Percentiles rank a stretch among this genome's conserved stretches.
Evolutionary conservation across 2,888 invertebrate species (phyloP).

Genomic region (Lasioglossum villosulum): DNA sequence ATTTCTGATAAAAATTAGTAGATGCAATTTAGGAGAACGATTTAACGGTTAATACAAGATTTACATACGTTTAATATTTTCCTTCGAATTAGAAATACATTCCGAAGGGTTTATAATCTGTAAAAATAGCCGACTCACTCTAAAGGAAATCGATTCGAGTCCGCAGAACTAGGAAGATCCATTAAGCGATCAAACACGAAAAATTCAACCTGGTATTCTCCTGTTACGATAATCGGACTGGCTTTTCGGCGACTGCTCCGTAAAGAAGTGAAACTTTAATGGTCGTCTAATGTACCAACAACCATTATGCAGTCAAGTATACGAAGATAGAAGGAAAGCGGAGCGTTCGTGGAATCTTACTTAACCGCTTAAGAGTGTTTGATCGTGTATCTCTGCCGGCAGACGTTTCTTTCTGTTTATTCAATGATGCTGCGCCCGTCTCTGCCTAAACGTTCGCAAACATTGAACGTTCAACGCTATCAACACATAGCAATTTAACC

Average conservation of each 20-base stretch:
- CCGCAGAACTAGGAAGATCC: neutral
- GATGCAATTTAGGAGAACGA: no score
- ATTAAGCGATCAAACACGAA: constrained; percentile 8
- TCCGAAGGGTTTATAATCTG: neutral
- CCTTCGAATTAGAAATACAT: no score
- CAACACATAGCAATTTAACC: neutral
- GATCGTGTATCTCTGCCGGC: neutral
- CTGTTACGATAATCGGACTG: constrained; percentile 4
- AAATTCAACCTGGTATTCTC: neutral
- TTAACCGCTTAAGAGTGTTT: constrained; percentile 11
- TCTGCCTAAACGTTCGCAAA: neutral
- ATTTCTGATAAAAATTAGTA: neutral
- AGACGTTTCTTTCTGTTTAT: neutral
- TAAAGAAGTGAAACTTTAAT: constrained; percentile 7
- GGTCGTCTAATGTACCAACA: constrained; percentile 11
- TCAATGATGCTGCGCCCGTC: neutral
- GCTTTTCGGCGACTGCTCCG: neutral
- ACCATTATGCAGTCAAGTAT: constrained; percentile 16
- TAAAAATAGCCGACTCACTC: neutral
- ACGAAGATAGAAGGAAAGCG: constrained; percentile 5
- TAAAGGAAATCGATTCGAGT: neutral
- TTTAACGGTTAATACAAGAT: no score
- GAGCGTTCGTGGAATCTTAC: constrained; percentile 3
- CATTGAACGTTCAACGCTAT: neutral
- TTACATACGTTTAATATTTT: no score